A percentile compares a stretch with the other conserved stretches of the same genome.
phyloP scores from a whole-genome alignment of 2,797 vertebrate species.

The Eidolon dupreanum region DNA sequence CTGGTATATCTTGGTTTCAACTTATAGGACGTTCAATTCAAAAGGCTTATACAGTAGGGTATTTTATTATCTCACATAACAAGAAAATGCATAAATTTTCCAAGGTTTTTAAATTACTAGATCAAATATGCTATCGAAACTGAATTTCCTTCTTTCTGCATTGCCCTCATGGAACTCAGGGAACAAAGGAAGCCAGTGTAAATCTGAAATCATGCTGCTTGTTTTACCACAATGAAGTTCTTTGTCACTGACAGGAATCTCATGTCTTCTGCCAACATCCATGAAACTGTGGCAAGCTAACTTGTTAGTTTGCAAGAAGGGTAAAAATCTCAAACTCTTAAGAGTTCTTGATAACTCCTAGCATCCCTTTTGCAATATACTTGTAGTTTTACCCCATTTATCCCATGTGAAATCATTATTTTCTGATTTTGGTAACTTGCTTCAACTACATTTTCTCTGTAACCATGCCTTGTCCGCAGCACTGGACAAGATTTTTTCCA shows the following conservation, averaged over 20 bases:
- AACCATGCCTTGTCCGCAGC: background rate
- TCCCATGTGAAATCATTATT: background rate
- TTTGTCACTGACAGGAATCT: background rate
- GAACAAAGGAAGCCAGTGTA: background rate
- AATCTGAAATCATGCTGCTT: background rate
- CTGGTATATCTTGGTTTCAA: background rate
- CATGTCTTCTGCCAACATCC: background rate
- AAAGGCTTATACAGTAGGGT: background rate
- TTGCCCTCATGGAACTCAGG: background rate
- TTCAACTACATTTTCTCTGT: background rate
- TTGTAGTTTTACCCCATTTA: background rate
- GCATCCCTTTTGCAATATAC: background rate
- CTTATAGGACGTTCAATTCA: background rate
- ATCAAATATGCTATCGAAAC: background rate
- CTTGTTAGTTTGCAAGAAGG: background rate
- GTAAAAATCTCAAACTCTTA: background rate
- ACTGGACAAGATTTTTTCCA: background rate
- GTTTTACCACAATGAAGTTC: background rate
- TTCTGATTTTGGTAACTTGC: background rate
- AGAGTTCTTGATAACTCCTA: background rate
- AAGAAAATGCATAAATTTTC: background rate
- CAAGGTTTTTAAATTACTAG: background rate
- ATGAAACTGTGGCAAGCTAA: background rate
- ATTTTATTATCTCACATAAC: background rate
- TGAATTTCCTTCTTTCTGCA: background rate